A percentile compares a stretch with the other conserved stretches of the same genome.
Conservation (phyloP, 2,797 vertebrate species). For the Tapera naevia region DNA sequence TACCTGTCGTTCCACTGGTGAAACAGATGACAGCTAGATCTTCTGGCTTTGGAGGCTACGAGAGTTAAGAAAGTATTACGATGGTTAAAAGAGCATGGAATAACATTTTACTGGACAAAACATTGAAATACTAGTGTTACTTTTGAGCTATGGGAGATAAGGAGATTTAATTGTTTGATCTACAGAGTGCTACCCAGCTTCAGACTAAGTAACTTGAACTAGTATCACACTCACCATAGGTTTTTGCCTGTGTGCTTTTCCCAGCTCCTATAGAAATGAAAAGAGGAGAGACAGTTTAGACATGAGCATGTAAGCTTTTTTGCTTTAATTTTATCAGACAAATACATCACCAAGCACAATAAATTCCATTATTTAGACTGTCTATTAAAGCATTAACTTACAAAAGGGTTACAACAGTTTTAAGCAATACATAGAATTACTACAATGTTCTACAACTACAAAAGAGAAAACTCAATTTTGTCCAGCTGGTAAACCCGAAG, state of each 20-base stretch:
- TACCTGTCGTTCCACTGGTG: constrained; percentile 98
- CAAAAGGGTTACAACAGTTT: neutral
- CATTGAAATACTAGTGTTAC: neutral
- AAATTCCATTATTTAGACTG: neutral
- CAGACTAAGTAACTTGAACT: neutral
- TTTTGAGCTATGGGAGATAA: neutral
- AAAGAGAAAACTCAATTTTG: neutral
- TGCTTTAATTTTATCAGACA: neutral
- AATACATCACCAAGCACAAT: neutral
- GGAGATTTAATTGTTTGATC: neutral
- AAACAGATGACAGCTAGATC: constrained; percentile 95
- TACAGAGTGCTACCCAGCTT: neutral
- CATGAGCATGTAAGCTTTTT: neutral
- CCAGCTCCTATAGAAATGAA: constrained; percentile 69
- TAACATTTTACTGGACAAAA: neutral
- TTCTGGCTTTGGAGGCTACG: constrained; percentile 88
- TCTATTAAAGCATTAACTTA: neutral
- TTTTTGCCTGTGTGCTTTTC: constrained; percentile 73
- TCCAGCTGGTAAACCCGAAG: neutral
- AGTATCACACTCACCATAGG: constrained; percentile 71
- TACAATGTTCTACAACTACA: neutral
- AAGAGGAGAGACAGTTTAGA: neutral
- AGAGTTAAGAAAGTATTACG: constrained; percentile 33
- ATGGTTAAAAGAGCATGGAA: neutral
- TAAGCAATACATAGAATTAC: neutral